Evolutionary conservation across 92 coral and sea anemone genomes (phyloP).

Genomic region (Epizoanthus scotinus): DNA sequence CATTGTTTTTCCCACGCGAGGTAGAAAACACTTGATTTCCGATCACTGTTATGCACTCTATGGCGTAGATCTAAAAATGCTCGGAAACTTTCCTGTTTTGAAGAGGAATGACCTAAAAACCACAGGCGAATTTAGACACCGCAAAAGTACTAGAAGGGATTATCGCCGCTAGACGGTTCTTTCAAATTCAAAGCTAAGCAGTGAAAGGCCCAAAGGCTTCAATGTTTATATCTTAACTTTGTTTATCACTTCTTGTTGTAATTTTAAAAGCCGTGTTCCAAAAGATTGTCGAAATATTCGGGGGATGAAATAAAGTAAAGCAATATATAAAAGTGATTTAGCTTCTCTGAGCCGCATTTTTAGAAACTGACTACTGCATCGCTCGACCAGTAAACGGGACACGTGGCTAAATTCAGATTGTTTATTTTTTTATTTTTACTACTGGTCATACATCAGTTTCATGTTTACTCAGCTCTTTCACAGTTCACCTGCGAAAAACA

Average conservation of each 20-base stretch:
- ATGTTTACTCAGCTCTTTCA: constrained; percentile 54
- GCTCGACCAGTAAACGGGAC: constrained; percentile 8
- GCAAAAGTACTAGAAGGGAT: not conserved
- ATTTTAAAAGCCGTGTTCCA: not conserved
- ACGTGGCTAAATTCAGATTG: constrained; percentile 39
- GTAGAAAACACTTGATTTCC: constrained; percentile 32
- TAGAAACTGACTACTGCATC: constrained; percentile 13
- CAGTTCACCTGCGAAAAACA: constrained; percentile 46
- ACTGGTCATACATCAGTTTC: constrained; percentile 22
- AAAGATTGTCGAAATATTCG: not conserved
- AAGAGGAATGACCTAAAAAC: not conserved
- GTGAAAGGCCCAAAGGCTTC: not conserved
- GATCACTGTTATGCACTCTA: constrained; percentile 38
- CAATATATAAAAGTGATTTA: too few relatives aligned
- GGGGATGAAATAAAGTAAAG: not conserved
- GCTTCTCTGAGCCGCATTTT: not conserved
- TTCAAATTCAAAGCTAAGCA: not conserved
- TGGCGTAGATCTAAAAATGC: constrained; percentile 33
- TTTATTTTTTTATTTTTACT: constrained; percentile 21
- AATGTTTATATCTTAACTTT: not conserved
- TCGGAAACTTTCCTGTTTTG: constrained; percentile 39
- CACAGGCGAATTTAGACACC: constrained; percentile 1
- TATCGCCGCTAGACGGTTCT: not conserved
- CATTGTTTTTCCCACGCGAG: constrained; percentile 42
- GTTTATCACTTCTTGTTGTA: not conserved